Evolutionary conservation across 2,113 vertebrate species (phyloP), one percentile per base, ranked within the genome.

Genomic region (Jacana jacana): DNA sequence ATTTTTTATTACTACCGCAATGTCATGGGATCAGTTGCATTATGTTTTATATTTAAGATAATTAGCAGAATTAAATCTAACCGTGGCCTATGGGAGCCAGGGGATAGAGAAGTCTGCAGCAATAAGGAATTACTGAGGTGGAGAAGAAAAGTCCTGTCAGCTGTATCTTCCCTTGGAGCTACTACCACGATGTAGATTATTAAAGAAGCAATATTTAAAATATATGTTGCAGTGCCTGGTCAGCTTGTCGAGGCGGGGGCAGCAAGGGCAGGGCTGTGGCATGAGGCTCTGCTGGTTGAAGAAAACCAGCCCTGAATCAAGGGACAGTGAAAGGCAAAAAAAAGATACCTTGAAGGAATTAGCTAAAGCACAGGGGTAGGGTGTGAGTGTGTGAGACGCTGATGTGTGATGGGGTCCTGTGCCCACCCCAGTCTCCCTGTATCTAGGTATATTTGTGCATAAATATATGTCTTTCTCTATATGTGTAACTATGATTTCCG

Each of bases 191-290:
- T 71, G 69, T 86, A 95, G 95, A 64, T 64, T 28, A 97, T 96
- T 94, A 96, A 96, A 97, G 80, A 85, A 96, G 90, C 69, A 93
- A 89, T 96, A 93, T 96, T 96, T 97, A 93, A 96, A 94, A 57
- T 33, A 35, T 0, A 1, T 8, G 10, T 7, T 30, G 77, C 22
- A 17, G 69, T 87, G 86, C 55, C 57, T 69, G 35, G 25, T 70
- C 37, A 52, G 60, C 27, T 52, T 60, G 13, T 10, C 8, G 18
- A 7, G 19, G 46, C 7, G 63, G 49, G 58, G 8, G 11, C 11
- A 3, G 11, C 11, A 3, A 17, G 33, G 18, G 19, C 28, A 30
- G 48, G 6, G 49, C 54, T 2, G 0, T 17, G 69, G 70, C 5
- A 4, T 2, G 2, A 42, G 48, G 40, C 16, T 39, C 7, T 23